Percentiles rank a stretch among this genome's conserved stretches.
Conservation (phyloP, 2,797 vertebrate species). For the Pempheris klunzingeri region DNA sequence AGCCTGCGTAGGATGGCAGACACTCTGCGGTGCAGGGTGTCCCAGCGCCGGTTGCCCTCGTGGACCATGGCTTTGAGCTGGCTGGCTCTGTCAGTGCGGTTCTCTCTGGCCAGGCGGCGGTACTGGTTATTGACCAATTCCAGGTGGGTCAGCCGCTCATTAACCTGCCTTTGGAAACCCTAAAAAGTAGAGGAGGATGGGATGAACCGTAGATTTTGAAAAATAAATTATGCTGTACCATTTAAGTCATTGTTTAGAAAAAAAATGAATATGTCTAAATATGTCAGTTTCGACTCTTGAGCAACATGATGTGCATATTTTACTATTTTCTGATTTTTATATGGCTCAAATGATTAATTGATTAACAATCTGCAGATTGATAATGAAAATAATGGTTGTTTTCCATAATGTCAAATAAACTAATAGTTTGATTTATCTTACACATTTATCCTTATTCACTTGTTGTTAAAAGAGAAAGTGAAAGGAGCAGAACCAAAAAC, state of each 20-base stretch:
- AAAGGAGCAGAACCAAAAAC: no score
- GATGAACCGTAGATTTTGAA: neutral
- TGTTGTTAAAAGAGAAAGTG: neutral
- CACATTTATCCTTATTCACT: neutral
- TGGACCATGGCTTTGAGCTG: conserved; percentile 92
- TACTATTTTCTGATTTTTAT: no score
- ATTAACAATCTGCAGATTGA: neutral
- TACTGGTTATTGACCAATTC: conserved; percentile 96
- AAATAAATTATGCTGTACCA: no score
- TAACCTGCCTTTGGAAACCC: conserved; percentile 93
- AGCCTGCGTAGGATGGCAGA: conserved; percentile 90
- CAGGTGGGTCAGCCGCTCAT: conserved; percentile 92
- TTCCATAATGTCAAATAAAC: neutral
- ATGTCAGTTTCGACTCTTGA: no score
- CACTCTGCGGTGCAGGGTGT: conserved; percentile 89
- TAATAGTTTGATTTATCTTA: neutral
- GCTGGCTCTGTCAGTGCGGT: conserved; percentile 92
- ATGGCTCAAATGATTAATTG: neutral
- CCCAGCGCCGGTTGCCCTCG: conserved; percentile 94
- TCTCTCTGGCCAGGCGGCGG: conserved; percentile 92
- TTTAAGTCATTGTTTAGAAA: no score
- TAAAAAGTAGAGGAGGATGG: conserved; percentile 52
- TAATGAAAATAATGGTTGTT: neutral
- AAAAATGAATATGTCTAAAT: no score
- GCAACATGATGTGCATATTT: no score